Evolutionary conservation across 2,888 invertebrate species (phyloP).

Genomic region (Sinopyrophorus schimmeli): DNA sequence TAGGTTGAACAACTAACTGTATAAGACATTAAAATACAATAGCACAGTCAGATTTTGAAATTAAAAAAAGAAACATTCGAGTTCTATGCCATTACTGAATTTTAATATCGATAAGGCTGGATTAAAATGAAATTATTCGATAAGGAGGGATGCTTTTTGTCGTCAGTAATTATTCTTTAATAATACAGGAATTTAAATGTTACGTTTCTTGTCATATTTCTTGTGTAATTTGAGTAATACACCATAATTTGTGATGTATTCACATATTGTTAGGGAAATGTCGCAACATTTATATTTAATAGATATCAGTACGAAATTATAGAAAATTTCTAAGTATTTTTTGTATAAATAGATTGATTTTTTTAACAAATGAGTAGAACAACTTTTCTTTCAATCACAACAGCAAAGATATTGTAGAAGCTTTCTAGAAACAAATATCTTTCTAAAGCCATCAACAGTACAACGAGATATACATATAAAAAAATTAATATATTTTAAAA

Average conservation of each 20-base stretch:
- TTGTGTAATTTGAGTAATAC: constrained; percentile 12
- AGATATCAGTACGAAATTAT: constrained; percentile 13
- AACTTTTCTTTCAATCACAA: too few species aligned
- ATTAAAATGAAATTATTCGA: constrained; percentile 20
- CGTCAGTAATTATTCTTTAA: constrained; percentile 6
- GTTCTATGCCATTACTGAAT: background rate
- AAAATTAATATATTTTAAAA: too few species aligned
- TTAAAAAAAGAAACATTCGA: too few species aligned
- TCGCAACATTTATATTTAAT: constrained; percentile 4
- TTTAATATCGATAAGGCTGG: background rate
- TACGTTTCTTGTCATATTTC: constrained; percentile 1
- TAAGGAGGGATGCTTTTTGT: constrained; percentile 24
- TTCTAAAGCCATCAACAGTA: too few species aligned
- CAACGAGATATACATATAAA: too few species aligned
- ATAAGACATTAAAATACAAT: too few species aligned
- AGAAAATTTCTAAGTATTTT: background rate
- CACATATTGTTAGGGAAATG: constrained; percentile 16
- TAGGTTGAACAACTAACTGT: too few species aligned
- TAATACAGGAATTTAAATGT: constrained; percentile 1
- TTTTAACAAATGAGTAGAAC: too few species aligned
- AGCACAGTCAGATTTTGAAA: too few species aligned
- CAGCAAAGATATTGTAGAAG: too few species aligned
- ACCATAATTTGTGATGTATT: constrained; percentile 11
- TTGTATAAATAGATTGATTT: too few species aligned
- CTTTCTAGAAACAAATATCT: too few species aligned